Conservation (phyloP, 2,888 invertebrate genomes). For the Drosophila colorata region DNA sequence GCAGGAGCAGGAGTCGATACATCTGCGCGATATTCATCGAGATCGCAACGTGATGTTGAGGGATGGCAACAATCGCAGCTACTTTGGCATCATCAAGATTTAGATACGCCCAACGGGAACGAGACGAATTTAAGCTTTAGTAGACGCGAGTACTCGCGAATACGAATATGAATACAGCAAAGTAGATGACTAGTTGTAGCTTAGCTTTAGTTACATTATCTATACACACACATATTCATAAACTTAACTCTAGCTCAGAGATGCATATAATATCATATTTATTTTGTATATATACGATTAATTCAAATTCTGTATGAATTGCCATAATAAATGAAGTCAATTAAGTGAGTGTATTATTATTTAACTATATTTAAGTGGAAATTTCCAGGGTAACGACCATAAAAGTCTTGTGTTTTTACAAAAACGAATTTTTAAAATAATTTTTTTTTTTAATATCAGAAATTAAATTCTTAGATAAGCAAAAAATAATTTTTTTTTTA, state of each 20-base stretch:
- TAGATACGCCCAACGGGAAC: slow-evolving; percentile 34
- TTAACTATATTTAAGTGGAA: too few species aligned
- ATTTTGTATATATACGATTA: slow-evolving; percentile 54
- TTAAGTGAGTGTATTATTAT: background rate
- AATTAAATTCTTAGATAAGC: too few species aligned
- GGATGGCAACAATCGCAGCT: slow-evolving; percentile 91
- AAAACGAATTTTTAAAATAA: too few species aligned
- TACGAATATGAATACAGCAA: slow-evolving; percentile 56
- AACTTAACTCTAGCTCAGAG: background rate
- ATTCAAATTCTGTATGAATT: slow-evolving; percentile 32
- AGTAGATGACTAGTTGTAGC: slow-evolving; percentile 53
- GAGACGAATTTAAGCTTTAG: slow-evolving; percentile 38
- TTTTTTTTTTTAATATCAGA: too few species aligned
- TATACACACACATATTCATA: slow-evolving; percentile 12
- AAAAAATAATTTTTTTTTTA: too few species aligned
- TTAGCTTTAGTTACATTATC: slow-evolving; percentile 31
- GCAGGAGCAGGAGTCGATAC: slow-evolving; percentile 88
- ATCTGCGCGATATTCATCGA: slow-evolving; percentile 88
- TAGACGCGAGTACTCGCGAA: slow-evolving; percentile 43
- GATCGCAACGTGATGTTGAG: slow-evolving; percentile 84
- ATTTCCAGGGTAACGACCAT: too few species aligned
- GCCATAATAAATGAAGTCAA: slow-evolving; percentile 53
- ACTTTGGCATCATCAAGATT: slow-evolving; percentile 91
- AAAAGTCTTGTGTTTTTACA: too few species aligned
- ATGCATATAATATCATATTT: slow-evolving; percentile 46